Evolutionary conservation across 1,140 invertebrate genomes (phyloP).

Genomic region (Camponotus floridanus): DNA sequence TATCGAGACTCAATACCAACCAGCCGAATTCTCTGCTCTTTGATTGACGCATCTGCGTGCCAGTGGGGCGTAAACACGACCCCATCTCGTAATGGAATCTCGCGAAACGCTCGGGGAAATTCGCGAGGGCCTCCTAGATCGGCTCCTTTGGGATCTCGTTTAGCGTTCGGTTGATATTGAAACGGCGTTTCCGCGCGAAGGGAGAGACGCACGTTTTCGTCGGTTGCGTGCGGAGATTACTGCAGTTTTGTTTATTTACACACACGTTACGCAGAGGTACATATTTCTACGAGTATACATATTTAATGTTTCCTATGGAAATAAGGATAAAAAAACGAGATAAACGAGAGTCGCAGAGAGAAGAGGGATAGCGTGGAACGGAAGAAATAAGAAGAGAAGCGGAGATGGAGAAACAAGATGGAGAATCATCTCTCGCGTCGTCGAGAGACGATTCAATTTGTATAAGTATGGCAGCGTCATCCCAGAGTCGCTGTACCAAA

Average conservation of each 20-base stretch:
- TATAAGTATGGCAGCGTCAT: constrained; percentile 65
- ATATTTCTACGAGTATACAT: background rate
- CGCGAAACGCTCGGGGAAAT: constrained; percentile 64
- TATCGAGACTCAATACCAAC: constrained; percentile 49
- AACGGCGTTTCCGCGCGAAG: constrained; percentile 70
- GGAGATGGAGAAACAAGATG: background rate
- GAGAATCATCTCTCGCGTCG: background rate
- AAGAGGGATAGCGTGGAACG: background rate
- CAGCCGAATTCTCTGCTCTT: constrained; percentile 48
- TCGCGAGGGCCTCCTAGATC: constrained; percentile 22
- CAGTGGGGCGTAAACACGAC: constrained; percentile 40
- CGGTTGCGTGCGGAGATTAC: constrained; percentile 73
- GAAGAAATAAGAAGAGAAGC: constrained; percentile 29
- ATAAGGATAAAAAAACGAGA: background rate
- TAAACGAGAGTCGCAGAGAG: background rate
- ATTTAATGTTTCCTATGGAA: background rate
- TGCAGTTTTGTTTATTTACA: constrained; percentile 79
- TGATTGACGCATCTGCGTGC: constrained; percentile 61
- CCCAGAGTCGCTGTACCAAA: background rate
- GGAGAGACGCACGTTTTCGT: constrained; percentile 67
- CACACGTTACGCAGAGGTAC: constrained; percentile 69
- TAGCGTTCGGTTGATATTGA: constrained; percentile 73
- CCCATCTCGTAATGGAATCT: constrained; percentile 67
- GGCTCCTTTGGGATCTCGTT: constrained; percentile 77
- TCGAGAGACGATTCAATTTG: constrained; percentile 62